Percentiles rank a stretch among this genome's conserved stretches.
Conservation (phyloP, 2,888 invertebrate genomes). For the Zaprionus obscuricornis region DNA sequence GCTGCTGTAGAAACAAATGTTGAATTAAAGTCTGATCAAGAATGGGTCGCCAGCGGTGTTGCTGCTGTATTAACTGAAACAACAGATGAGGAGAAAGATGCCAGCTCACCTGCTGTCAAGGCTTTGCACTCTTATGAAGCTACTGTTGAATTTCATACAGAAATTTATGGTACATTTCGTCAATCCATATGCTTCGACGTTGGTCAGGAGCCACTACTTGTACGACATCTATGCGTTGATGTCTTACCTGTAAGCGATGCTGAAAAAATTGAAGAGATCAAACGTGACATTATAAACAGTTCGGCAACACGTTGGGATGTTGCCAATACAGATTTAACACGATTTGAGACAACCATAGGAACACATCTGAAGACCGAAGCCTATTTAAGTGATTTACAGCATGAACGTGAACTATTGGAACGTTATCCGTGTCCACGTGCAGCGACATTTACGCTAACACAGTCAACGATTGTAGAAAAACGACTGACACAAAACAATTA, state of each 20-base stretch:
- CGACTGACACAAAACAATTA: conserved; percentile 88
- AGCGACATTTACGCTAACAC: conserved; percentile 87
- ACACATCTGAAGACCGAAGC: conserved; percentile 84
- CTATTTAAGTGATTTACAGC: conserved; percentile 83
- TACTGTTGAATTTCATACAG: conserved; percentile 86
- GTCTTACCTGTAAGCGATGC: conserved; percentile 88
- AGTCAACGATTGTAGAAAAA: conserved; percentile 87
- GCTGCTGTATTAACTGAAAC: conserved; percentile 13
- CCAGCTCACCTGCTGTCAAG: conserved; percentile 5
- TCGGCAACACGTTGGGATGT: conserved; percentile 87
- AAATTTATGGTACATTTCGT: conserved; percentile 90
- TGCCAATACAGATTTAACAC: conserved; percentile 85
- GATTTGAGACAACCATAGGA: conserved; percentile 85
- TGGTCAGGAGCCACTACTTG: conserved; percentile 86
- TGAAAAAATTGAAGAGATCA: conserved; percentile 87
- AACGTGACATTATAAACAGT: conserved; percentile 86
- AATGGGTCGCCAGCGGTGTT: conserved; percentile 83
- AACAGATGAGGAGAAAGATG: conserved; percentile 23
- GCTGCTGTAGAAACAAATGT: conserved; percentile 63
- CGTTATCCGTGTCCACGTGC: conserved; percentile 88
- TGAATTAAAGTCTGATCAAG: conserved; percentile 85
- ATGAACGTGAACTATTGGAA: conserved; percentile 85
- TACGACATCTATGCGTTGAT: conserved; percentile 89
- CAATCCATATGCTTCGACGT: conserved; percentile 91
- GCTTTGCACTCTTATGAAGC: conserved; percentile 83